Base-by-base conservation (phyloP, 2,888 invertebrate genomes). In the Platypus cylindrus region DNA sequence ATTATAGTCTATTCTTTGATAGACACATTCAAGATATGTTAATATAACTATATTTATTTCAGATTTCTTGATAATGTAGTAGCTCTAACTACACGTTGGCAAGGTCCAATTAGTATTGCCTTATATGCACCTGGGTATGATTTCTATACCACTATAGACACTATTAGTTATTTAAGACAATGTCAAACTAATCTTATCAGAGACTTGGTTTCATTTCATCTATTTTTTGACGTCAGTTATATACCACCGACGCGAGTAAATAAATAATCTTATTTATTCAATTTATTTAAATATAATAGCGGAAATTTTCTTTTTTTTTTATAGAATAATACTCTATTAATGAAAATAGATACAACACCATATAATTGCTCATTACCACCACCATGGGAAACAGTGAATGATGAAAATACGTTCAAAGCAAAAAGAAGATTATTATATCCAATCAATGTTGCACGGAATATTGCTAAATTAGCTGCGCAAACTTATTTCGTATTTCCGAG, bases 21-120 rank as follows among this genome's bases (percentile, higher is more conserved):
- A n/a, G n/a, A n/a, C n/a, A n/a, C n/a, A n/a, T n/a, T n/a, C n/a
- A n/a, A n/a, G n/a, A n/a, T n/a, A n/a, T n/a, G 9, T 20, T 20
- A 20, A 20, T 20, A 20, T 20, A 9, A 7, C 5, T 5, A 20
- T 20, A 7, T 20, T 20, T 20, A 9, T 41, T 38, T 14, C 12
- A 83, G 83, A 49, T 89, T 85, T 66, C 70, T 90, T 50, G 83
- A 86, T 60, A 89, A 90, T 62, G 68, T 87, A 48, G 71, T 74
- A 54, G 80, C 83, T 31, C 63, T 90, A 48, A 67, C 84, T 52
- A 77, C 81, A 53, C 71, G 76, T 53, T 89, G 87, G 89, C 72
- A 74, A 56, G 85, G 85, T 2, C 87, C 87, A 1, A 67, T 89
- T 38, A 85, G 85, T 51, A 66, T 89, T 48, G 81, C 85, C 3